A percentile compares a stretch with the other conserved stretches of the same genome.
Evolutionary conservation across 2,797 vertebrate genomes (phyloP).

Genomic region (Falco naumanni): DNA sequence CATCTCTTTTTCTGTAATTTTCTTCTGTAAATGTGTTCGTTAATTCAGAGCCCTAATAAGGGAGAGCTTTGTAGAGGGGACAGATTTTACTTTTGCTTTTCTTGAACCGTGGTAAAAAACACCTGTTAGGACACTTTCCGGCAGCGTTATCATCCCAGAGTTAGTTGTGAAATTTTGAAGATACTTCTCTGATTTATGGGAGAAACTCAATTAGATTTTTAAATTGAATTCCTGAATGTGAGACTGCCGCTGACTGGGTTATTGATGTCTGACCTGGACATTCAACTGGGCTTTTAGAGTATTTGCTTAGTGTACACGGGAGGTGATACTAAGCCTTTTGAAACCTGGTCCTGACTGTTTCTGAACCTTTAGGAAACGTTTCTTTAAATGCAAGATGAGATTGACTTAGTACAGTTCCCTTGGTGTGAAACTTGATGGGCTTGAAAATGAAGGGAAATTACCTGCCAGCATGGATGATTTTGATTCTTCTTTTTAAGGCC

Average conservation of each 20-base stretch:
- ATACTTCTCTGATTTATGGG: accelerated
- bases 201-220: neutral
- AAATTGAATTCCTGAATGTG: neutral
- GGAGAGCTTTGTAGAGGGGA: neutral
- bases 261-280: neutral
- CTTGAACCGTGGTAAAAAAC: neutral
- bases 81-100: neutral
- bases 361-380: neutral
- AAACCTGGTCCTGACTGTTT: neutral
- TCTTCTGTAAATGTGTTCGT: neutral
- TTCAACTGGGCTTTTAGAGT: neutral
- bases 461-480: neutral
- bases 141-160: neutral
- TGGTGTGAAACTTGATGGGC: neutral
- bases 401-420: no score
- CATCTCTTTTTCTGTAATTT: neutral
- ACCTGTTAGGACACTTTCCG: neutral
- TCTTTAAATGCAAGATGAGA: neutral
- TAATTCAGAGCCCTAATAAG: neutral
- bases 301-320: neutral
- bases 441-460: neutral
- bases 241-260: neutral
- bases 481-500: slow-evolving; percentile 71
- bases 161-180: neutral
- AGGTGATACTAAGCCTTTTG: neutral